A percentile compares a stretch with the other conserved stretches of the same genome.
Conservation (phyloP, 2,797 vertebrate genomes). For the Trachops cirrhosus region DNA sequence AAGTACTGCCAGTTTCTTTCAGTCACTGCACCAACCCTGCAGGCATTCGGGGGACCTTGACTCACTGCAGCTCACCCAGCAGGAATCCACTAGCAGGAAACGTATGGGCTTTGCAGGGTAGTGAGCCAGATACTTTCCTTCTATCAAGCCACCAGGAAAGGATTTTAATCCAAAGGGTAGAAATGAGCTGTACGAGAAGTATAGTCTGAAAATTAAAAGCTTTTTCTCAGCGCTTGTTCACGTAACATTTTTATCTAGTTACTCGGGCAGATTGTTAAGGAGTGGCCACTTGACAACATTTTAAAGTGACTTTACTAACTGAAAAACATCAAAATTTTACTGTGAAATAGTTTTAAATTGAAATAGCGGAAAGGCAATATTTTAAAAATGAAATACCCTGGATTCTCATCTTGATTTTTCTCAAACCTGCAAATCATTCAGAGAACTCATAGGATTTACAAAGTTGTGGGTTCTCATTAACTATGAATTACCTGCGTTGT, state of each 20-base stretch:
- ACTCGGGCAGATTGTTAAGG: background rate
- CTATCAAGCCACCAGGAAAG: background rate
- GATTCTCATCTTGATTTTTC: background rate
- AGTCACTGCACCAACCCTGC: background rate
- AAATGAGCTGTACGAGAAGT: background rate
- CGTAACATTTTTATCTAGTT: background rate
- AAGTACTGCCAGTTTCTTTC: background rate
- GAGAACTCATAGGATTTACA: background rate
- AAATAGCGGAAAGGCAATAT: background rate
- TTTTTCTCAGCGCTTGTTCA: background rate
- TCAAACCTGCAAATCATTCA: background rate
- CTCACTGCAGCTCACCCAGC: background rate
- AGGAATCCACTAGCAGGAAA: background rate
- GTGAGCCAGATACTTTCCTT: background rate
- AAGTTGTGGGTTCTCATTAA: background rate
- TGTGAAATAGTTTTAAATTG: background rate
- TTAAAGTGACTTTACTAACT: background rate
- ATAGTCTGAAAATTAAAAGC: background rate
- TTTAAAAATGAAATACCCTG: background rate
- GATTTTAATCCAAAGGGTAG: background rate
- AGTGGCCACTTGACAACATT: background rate
- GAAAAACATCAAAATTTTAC: background rate
- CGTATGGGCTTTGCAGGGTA: background rate
- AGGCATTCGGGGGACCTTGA: background rate
- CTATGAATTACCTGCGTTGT: background rate